Conservation (phyloP, 2,888 invertebrate species). For the Orthosia cruda region DNA sequence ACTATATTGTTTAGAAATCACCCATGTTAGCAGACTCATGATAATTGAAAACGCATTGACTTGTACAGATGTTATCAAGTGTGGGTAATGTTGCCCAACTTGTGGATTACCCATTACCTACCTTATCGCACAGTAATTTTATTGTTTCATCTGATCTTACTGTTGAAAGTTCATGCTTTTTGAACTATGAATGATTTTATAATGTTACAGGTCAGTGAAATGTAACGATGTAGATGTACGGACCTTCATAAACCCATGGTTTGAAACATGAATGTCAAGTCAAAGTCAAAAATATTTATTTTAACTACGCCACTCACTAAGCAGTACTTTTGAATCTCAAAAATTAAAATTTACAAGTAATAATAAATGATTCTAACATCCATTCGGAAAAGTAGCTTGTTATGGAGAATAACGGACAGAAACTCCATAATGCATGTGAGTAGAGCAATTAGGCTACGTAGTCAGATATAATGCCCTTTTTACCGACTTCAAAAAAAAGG, state of each 20-base stretch:
- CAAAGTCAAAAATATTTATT: too few species aligned
- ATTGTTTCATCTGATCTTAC: constrained; percentile 63
- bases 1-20: constrained; percentile 83
- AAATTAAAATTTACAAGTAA: too few species aligned
- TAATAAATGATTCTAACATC: too few species aligned
- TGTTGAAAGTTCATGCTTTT: constrained; percentile 33
- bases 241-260: too few species aligned
- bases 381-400: too few species aligned
- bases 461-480: too few species aligned
- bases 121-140: constrained; percentile 66
- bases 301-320: too few species aligned
- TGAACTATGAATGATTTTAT: constrained; percentile 49
- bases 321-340: too few species aligned
- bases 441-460: neutral
- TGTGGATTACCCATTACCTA: constrained; percentile 46
- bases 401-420: too few species aligned
- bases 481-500: too few species aligned
- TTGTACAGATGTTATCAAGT: constrained; percentile 61
- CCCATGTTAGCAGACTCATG: constrained; percentile 78
- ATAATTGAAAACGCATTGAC: constrained; percentile 87
- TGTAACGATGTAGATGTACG: neutral
- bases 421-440: constrained; percentile 1
- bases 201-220: constrained; percentile 11
- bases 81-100: constrained; percentile 58
- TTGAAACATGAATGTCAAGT: neutral